Percentiles rank a stretch among this genome's conserved stretches.
These are phyloP conservation scores for Anastatus disparis DNA, from an alignment of 1,140 invertebrate genomes.

Conservation along the genomic window DNA sequence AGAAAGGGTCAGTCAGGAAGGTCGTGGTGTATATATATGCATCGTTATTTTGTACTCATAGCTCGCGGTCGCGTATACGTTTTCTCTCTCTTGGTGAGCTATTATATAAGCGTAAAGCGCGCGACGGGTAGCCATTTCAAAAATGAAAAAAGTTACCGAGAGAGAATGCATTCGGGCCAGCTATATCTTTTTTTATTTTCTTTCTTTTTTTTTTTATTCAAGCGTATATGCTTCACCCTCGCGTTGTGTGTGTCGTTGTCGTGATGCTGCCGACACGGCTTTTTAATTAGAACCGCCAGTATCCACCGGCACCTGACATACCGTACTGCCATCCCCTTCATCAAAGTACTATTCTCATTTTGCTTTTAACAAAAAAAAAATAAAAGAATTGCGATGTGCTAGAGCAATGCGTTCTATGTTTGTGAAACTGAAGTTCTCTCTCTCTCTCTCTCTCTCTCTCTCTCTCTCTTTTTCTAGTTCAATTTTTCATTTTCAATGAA, in stretches of 20 bases:
- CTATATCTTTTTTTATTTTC: too few species aligned
- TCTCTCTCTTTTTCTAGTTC: too few species aligned
- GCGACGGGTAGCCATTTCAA: constrained; percentile 62
- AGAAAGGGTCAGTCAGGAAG: too few species aligned
- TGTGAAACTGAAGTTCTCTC: constrained; percentile 2
- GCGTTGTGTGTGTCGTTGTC: constrained; percentile 27
- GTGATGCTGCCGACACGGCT: constrained; percentile 64
- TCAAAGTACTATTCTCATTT: constrained; percentile 66
- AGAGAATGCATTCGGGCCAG: too few species aligned
- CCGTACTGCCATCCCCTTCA: constrained; percentile 60
- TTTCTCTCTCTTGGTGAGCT: constrained; percentile 44
- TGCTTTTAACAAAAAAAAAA: constrained; percentile 52
- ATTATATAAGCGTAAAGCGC: constrained; percentile 63
- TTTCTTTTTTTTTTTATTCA: too few species aligned
- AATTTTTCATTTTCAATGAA: constrained; percentile 10
- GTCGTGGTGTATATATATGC: too few species aligned
- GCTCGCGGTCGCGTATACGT: constrained; percentile 11
- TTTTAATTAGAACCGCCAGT: constrained; percentile 65
- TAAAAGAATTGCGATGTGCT: constrained; percentile 50
- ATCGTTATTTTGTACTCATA: constrained; percentile 41
- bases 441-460: constrained; percentile 1
- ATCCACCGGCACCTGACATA: constrained; percentile 63
- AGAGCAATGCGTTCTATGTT: background rate
- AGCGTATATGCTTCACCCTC: too few species aligned
- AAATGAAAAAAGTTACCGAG: constrained; percentile 57